These are phyloP conservation scores for Trypoxylus dichotomus DNA, from an alignment of 1,140 invertebrate species.

Conservation along the genomic window DNA sequence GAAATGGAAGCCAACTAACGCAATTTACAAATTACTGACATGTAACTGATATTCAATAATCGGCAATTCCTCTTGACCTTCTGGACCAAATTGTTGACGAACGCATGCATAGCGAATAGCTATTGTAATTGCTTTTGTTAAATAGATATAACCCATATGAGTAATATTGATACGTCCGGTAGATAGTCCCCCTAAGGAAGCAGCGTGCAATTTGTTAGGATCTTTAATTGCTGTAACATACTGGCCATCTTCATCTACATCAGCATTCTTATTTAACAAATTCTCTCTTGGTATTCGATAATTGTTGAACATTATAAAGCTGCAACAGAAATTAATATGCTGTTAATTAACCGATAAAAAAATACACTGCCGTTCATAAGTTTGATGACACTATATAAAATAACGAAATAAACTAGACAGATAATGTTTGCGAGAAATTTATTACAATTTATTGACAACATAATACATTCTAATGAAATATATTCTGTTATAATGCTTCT, in stretches of 20 bases:
- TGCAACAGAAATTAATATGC: slow-evolving; percentile 22
- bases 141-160: slow-evolving; percentile 69
- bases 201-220: slow-evolving; percentile 72
- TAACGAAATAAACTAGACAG: no score
- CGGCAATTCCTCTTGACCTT: slow-evolving; percentile 71
- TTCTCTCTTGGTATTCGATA: slow-evolving; percentile 77
- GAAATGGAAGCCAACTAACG: background rate
- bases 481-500: no score
- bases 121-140: slow-evolving; percentile 75
- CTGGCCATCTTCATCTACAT: slow-evolving; percentile 80
- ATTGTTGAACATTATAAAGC: slow-evolving; percentile 83
- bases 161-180: slow-evolving; percentile 73
- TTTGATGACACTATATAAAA: no score
- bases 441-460: no score
- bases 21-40: slow-evolving; percentile 54
- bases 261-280: slow-evolving; percentile 82
- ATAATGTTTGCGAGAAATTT: no score
- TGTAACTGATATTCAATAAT: slow-evolving; percentile 91
- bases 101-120: slow-evolving; percentile 82
- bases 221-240: slow-evolving; percentile 78
- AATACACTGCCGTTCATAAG: no score
- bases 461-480: no score
- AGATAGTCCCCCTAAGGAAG: slow-evolving; percentile 81
- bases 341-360: slow-evolving; percentile 34
- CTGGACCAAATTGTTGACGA: slow-evolving; percentile 80